Percentiles rank a stretch among this genome's conserved stretches.
phyloP scores from a whole-genome alignment of 2,113 vertebrate genomes.

The Arvicanthis niloticus region DNA sequence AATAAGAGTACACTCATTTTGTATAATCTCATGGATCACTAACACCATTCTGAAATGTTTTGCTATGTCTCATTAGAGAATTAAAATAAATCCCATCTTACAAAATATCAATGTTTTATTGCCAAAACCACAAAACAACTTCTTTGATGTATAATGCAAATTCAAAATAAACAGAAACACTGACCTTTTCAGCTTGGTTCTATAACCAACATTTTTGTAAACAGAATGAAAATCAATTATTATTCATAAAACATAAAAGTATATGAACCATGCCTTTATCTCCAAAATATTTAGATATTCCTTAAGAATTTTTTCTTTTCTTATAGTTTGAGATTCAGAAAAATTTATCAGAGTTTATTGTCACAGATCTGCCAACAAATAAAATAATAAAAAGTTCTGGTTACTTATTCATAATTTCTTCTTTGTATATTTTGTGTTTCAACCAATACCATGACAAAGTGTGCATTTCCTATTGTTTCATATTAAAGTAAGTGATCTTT shows the following conservation, averaged over 20 bases:
- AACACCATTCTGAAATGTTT: neutral
- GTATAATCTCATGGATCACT: slow-evolving; percentile 47
- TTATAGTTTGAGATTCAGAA: neutral
- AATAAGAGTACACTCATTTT: neutral
- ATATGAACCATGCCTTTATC: neutral
- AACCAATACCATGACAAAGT: neutral
- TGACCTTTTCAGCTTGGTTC: slow-evolving; percentile 59
- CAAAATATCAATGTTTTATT: neutral
- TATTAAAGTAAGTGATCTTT: neutral
- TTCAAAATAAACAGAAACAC: slow-evolving; percentile 52
- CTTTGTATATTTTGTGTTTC: neutral
- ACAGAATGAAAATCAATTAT: slow-evolving; percentile 48
- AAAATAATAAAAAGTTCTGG: neutral
- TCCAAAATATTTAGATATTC: neutral
- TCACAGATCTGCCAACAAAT: neutral
- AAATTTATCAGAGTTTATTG: neutral
- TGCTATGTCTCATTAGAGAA: slow-evolving; percentile 4
- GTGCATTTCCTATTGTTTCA: neutral
- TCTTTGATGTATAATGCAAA: neutral
- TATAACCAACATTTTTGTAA: slow-evolving; percentile 29
- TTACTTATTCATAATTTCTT: slow-evolving; percentile 5
- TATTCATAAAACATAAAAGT: slow-evolving; percentile 2
- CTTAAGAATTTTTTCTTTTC: neutral
- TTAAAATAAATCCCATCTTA: neutral
- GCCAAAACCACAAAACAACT: neutral